Conservation (phyloP, 2,113 vertebrate genomes). For the Phylloscopus trochiloides region DNA sequence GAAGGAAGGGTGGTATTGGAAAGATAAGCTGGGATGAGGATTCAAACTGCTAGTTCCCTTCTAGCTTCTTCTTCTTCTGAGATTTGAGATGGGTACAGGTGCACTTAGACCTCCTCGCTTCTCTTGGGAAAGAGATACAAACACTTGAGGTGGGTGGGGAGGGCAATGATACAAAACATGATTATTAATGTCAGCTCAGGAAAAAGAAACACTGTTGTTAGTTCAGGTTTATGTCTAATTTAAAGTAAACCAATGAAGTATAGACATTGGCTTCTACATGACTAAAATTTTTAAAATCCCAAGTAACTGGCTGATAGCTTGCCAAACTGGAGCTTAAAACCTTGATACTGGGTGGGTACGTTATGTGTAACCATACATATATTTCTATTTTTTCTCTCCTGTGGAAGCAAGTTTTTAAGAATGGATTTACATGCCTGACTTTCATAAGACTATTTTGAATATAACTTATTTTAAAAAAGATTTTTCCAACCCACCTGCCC, state of each 20-base stretch:
- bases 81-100: not conserved
- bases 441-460: not conserved
- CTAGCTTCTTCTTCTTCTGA: not conserved
- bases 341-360: rapidly evolving
- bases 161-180: not conserved
- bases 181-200: not conserved
- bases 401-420: not conserved
- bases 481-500: not conserved
- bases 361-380: not conserved
- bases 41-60: not conserved
- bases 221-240: not conserved
- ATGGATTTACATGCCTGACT: not conserved
- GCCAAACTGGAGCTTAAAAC: not conserved
- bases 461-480: not conserved
- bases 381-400: not conserved
- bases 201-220: not conserved
- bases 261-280: not conserved
- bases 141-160: not conserved
- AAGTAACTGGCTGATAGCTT: not conserved
- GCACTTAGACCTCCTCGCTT: rapidly evolving
- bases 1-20: not conserved
- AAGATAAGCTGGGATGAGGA: not conserved
- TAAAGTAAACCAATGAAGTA: not conserved
- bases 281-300: not conserved
- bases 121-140: rapidly evolving